Evolutionary conservation across 2,888 invertebrate species (phyloP).

Genomic region (Mythimna impura): DNA sequence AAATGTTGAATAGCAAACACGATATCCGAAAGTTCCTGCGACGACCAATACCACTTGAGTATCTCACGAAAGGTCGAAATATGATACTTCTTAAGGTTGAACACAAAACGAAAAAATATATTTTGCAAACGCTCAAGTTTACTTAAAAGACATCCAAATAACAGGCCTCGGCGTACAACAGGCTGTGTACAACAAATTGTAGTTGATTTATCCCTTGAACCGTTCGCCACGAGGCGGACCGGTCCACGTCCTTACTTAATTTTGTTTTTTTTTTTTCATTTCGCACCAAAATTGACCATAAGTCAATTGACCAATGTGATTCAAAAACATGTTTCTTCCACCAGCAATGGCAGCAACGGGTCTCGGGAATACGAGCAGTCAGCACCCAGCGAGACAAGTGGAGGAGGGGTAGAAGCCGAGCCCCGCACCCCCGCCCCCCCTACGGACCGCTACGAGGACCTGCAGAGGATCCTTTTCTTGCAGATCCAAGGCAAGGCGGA

Average conservation of each 20-base stretch:
- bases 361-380: slow-evolving; percentile 87
- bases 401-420: slow-evolving; percentile 73
- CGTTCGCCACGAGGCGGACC: neutral
- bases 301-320: neutral
- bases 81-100: too few relatives aligned
- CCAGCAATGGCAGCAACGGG: slow-evolving; percentile 84
- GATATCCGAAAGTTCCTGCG: too few relatives aligned
- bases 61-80: too few relatives aligned
- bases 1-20: too few relatives aligned
- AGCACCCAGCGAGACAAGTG: slow-evolving; percentile 85
- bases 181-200: neutral
- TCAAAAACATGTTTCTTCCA: slow-evolving; percentile 34
- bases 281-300: neutral
- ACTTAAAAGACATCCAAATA: too few relatives aligned
- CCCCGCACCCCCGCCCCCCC: slow-evolving; percentile 84
- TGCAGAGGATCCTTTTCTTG: slow-evolving; percentile 89
- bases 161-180: too few relatives aligned
- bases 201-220: neutral
- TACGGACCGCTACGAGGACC: slow-evolving; percentile 91
- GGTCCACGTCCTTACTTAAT: neutral
- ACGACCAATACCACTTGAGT: too few relatives aligned
- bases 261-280: too few relatives aligned
- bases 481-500: slow-evolving; percentile 88
- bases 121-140: too few relatives aligned
- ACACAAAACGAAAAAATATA: too few relatives aligned